Conservation (phyloP, 2,888 invertebrate genomes). For the Biston stratarius region DNA sequence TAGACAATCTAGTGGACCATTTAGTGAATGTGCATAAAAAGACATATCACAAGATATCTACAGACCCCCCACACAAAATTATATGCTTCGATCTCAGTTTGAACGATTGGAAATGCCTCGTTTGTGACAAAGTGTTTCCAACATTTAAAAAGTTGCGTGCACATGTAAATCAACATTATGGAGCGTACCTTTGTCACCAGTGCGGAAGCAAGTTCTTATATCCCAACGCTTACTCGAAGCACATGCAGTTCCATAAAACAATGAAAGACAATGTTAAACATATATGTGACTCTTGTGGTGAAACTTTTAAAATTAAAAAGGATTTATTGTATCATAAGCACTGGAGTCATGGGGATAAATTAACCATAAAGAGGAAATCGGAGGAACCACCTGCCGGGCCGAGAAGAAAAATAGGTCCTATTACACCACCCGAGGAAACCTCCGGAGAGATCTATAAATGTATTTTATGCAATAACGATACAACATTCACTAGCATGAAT, state of each 20-base stretch:
- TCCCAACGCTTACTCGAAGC: constrained; percentile 1
- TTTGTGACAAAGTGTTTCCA: background rate
- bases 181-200: background rate
- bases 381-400: background rate
- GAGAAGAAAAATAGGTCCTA: background rate
- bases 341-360: background rate
- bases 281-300: background rate
- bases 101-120: background rate
- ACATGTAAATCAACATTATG: background rate
- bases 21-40: background rate
- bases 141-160: background rate
- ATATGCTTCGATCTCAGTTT: background rate
- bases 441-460: background rate
- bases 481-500: background rate
- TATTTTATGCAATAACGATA: background rate
- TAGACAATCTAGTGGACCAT: background rate
- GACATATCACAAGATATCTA: background rate
- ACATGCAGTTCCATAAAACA: background rate
- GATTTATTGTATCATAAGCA: background rate
- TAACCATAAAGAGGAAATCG: background rate
- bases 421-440: background rate
- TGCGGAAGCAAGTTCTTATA: constrained; percentile 1
- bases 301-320: background rate
- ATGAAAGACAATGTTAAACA: background rate
- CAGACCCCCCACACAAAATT: constrained; percentile 2